Evolutionary conservation across 1,140 invertebrate species (phyloP).

Genomic region (Oreohelix idahoensis): DNA sequence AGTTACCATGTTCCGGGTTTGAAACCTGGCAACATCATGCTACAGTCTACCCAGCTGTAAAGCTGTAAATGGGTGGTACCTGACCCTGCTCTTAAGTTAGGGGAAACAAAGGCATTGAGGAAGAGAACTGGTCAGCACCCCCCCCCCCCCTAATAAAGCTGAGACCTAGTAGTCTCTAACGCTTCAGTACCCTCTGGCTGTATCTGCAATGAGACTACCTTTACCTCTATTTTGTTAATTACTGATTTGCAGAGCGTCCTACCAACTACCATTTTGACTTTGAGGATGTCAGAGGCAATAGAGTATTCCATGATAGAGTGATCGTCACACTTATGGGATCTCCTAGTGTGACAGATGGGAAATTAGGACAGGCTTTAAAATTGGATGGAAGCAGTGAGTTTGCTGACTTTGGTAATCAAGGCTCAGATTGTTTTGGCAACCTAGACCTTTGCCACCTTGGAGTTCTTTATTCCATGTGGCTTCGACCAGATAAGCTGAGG

Average conservation of each 20-base stretch:
- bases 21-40: too few relatives aligned
- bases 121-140: too few relatives aligned
- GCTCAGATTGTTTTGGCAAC: constrained; percentile 63
- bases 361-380: constrained; percentile 58
- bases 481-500: constrained; percentile 56
- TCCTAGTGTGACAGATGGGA: constrained; percentile 54
- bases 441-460: constrained; percentile 68
- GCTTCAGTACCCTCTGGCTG: too few relatives aligned
- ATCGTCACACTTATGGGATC: constrained; percentile 52
- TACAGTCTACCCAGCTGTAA: too few relatives aligned
- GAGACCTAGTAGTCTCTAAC: too few relatives aligned
- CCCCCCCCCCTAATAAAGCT: too few relatives aligned
- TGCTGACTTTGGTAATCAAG: constrained; percentile 62
- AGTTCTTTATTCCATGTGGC: constrained; percentile 58
- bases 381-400: constrained; percentile 58
- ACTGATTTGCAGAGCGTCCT: constrained; percentile 37
- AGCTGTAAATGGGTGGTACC: too few relatives aligned
- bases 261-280: constrained; percentile 17
- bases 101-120: too few relatives aligned
- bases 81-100: too few relatives aligned
- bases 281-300: constrained; percentile 24
- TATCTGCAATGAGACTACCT: too few relatives aligned
- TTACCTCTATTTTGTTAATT: too few relatives aligned
- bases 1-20: too few relatives aligned
- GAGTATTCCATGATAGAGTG: constrained; percentile 52